phyloP scores from a whole-genome alignment of 1,140 invertebrate genomes.

The Papilio polyxenes region DNA sequence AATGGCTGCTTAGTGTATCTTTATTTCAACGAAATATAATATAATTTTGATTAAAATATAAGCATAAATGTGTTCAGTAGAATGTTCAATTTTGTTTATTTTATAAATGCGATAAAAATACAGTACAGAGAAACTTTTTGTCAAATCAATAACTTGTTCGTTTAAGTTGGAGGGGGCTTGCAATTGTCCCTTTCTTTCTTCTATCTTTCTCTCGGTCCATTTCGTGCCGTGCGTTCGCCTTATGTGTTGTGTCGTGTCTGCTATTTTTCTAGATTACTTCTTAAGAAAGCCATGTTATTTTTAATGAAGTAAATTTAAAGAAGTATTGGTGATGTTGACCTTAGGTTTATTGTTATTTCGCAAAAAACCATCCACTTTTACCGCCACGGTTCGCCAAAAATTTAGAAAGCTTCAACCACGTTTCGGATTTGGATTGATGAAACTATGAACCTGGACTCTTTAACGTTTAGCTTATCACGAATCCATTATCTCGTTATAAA shows the following conservation, averaged over 20 bases:
- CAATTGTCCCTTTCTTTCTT: slow-evolving; percentile 1
- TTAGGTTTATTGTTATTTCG: slow-evolving; percentile 73
- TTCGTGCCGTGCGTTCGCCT: slow-evolving; percentile 47
- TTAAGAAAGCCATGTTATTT: slow-evolving; percentile 70
- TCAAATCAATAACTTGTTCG: background rate
- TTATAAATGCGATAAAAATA: background rate
- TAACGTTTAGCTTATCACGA: slow-evolving; percentile 98
- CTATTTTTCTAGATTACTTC: slow-evolving; percentile 50
- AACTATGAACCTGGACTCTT: slow-evolving; percentile 99
- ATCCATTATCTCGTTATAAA: slow-evolving; percentile 97
- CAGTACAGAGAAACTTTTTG: background rate
- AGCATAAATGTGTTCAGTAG: background rate
- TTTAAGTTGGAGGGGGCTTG: background rate
- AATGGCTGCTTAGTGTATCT: background rate
- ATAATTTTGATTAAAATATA: background rate
- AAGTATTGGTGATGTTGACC: slow-evolving; percentile 78
- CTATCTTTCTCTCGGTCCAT: background rate
- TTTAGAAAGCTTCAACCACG: slow-evolving; percentile 88
- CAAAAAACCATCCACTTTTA: slow-evolving; percentile 72
- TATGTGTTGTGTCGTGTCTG: slow-evolving; percentile 49
- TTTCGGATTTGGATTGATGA: slow-evolving; percentile 87
- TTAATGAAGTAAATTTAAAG: slow-evolving; percentile 63
- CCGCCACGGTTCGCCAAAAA: slow-evolving; percentile 71
- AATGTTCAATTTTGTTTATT: background rate
- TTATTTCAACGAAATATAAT: background rate